These are phyloP conservation scores for Himalopsyche japonica DNA, from an alignment of 2,888 invertebrate species.

Conservation along the genomic window DNA sequence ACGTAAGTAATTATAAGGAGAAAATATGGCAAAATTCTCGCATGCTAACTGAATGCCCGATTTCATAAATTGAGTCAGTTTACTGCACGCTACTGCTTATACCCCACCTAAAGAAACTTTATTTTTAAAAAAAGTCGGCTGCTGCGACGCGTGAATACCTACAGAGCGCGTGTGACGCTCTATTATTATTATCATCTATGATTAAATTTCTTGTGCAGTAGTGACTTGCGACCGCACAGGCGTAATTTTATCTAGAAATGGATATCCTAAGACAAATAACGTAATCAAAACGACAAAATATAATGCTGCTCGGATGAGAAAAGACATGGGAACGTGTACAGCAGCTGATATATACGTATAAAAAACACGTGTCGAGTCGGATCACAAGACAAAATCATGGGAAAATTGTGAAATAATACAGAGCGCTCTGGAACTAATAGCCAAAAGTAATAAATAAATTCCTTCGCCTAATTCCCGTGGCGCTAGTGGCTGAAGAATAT, in stretches of 20 bases:
- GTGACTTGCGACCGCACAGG: not conserved
- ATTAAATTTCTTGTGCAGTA: conserved; percentile 2
- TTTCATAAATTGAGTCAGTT: not conserved
- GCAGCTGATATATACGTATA: not conserved
- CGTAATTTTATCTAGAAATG: not conserved
- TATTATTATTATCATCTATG: not conserved
- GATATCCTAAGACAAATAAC: not conserved
- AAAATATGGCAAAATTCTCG: not conserved
- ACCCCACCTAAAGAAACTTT: conserved; percentile 20
- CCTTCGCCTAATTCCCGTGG: no score
- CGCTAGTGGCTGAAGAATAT: no score
- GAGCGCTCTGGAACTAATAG: not conserved
- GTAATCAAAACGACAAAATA: not conserved
- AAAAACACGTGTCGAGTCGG: not conserved
- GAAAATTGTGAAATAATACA: not conserved
- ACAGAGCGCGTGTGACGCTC: conserved; percentile 8
- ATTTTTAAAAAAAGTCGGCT: conserved; percentile 20
- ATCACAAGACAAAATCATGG: not conserved
- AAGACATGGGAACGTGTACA: conserved; percentile 6
- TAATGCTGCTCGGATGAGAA: not conserved
- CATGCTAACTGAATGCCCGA: not conserved
- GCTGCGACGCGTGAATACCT: not conserved
- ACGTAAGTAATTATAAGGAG: not conserved
- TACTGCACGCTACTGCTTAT: not conserved
- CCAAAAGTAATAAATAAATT: no score